Percentiles rank a stretch among this genome's conserved stretches.
phyloP scores from a whole-genome alignment of 2,797 vertebrate genomes.

The Falco rusticolus region DNA sequence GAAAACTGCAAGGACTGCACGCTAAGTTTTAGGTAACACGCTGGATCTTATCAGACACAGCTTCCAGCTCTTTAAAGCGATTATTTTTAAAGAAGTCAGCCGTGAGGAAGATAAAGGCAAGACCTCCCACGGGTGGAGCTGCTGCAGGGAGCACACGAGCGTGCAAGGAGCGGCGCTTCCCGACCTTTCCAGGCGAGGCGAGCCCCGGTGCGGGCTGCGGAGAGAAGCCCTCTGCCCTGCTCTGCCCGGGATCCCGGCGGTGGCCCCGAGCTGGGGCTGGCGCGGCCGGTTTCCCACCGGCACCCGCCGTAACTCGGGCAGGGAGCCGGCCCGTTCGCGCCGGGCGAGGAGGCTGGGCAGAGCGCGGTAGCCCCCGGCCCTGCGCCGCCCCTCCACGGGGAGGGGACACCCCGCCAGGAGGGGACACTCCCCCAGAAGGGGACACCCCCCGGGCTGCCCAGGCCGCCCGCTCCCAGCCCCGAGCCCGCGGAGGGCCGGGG shows the following conservation, averaged over 20 bases:
- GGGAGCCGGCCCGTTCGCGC: neutral
- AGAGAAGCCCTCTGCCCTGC: rapidly evolving
- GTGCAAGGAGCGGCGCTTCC: neutral
- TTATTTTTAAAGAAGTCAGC: neutral
- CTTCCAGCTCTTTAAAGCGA: rapidly evolving
- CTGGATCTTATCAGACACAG: neutral
- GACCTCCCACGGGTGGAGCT: neutral
- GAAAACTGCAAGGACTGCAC: rapidly evolving
- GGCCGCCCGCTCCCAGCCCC: neutral
- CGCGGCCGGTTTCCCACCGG: rapidly evolving
- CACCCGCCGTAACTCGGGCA: rapidly evolving
- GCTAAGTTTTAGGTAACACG: neutral
- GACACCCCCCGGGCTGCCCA: neutral
- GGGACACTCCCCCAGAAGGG: too few relatives aligned
- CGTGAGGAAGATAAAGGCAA: neutral
- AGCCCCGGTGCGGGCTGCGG: rapidly evolving
- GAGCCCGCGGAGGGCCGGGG: too few relatives aligned
- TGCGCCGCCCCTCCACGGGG: neutral
- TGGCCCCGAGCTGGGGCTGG: neutral
- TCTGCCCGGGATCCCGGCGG: neutral
- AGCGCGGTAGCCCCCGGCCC: neutral
- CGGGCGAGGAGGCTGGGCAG: rapidly evolving
- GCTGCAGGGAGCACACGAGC: neutral
- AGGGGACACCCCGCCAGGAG: neutral
- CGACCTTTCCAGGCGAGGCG: too few relatives aligned